These are phyloP conservation scores for Grus americana DNA, from an alignment of 2,113 vertebrate genomes.

Conservation along the genomic window DNA sequence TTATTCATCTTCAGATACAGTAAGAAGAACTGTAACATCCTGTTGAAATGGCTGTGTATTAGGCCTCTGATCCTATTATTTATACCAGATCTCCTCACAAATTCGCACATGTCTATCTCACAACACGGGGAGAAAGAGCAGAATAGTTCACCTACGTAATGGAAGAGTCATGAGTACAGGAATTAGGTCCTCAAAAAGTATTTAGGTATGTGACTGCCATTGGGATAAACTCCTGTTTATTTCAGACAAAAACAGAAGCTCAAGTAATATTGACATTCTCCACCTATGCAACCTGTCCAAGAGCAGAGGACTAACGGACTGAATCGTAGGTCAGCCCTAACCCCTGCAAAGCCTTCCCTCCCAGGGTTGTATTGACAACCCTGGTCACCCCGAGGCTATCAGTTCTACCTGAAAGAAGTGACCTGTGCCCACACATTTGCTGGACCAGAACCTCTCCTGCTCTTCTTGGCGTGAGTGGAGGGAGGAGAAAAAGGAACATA, in stretches of 20 bases:
- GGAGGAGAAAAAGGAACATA: not conserved
- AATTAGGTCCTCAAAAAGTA: not conserved
- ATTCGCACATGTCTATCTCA: not conserved
- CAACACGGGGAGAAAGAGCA: not conserved
- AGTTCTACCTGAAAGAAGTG: not conserved
- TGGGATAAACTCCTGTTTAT: not conserved
- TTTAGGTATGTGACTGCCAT: not conserved
- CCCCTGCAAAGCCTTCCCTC: not conserved
- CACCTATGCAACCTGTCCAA: not conserved
- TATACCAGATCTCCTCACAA: not conserved
- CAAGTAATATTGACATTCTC: not conserved
- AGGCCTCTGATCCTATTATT: not conserved
- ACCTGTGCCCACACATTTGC: not conserved
- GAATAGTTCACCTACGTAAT: not conserved
- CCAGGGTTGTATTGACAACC: not conserved
- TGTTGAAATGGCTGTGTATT: not conserved
- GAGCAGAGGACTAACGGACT: not conserved
- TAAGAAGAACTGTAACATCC: not conserved
- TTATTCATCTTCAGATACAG: not conserved
- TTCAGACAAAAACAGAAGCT: not conserved
- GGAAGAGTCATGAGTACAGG: not conserved
- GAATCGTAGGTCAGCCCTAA: not conserved
- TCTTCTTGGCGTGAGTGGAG: not conserved
- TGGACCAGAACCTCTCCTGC: not conserved
- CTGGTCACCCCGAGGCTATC: rapidly evolving